These are phyloP conservation scores for Sinotaia quadrata DNA, from an alignment of 2,888 invertebrate species.

Conservation along the genomic window DNA sequence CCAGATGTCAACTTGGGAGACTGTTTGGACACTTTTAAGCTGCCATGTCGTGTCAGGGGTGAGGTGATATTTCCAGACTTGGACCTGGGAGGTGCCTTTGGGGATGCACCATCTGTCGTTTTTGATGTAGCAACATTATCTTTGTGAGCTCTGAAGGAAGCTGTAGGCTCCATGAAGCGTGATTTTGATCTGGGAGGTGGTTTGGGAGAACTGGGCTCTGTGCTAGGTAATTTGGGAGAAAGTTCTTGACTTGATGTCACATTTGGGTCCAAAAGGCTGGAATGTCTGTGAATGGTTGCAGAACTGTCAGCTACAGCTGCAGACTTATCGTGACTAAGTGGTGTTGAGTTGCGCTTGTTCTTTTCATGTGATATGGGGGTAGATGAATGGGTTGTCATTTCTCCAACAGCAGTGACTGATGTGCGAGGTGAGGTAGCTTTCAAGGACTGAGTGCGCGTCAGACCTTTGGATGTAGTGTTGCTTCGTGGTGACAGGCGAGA, in stretches of 20 bases:
- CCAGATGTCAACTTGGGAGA: slow-evolving; percentile 15
- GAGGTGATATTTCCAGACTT: slow-evolving; percentile 35
- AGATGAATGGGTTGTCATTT: slow-evolving; percentile 22
- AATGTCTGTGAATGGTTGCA: slow-evolving; percentile 1
- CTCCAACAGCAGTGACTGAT: slow-evolving; percentile 14
- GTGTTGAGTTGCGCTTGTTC: slow-evolving; percentile 23
- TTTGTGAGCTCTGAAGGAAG: slow-evolving; percentile 50
- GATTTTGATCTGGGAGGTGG: slow-evolving; percentile 36
- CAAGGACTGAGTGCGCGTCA: slow-evolving; percentile 44
- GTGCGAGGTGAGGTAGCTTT: slow-evolving; percentile 34
- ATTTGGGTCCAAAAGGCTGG: slow-evolving; percentile 58
- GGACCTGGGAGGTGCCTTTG: slow-evolving; percentile 26
- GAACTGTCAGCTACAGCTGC: slow-evolving; percentile 33
- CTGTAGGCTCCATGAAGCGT: slow-evolving; percentile 59
- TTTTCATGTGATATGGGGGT: slow-evolving; percentile 24
- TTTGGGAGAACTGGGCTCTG: slow-evolving; percentile 39
- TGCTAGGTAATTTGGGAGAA: slow-evolving; percentile 44
- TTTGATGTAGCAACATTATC: slow-evolving; percentile 20
- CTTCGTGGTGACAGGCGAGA: slow-evolving; percentile 31
- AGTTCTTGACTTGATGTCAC: too few relatives aligned
- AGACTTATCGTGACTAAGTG: slow-evolving; percentile 25
- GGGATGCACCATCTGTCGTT: slow-evolving; percentile 18
- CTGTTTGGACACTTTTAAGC: slow-evolving; percentile 42
- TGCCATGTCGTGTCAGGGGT: slow-evolving; percentile 51
- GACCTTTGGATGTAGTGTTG: slow-evolving; percentile 27